Evolutionary conservation across 2,888 invertebrate genomes (phyloP), one percentile per base, ranked within the genome.

Genomic region (Eristalis arbustorum): DNA sequence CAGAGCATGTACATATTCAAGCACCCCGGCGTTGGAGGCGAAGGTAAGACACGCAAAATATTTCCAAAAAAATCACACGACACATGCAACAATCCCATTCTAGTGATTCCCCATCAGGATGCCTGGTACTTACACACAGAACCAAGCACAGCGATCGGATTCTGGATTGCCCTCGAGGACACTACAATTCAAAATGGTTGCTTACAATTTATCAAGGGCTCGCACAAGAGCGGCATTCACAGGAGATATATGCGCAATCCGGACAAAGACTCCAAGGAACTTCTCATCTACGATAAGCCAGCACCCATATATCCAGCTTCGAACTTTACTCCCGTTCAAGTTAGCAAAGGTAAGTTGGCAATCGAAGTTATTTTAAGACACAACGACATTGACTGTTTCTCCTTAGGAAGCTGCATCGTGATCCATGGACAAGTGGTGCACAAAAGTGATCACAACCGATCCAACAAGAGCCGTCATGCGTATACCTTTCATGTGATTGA

Each of bases 1-100:
- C 99, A 99, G 92, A 98, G 98, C 93, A 99, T 99, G 99, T 97
- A 98, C 91, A 99, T 99, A 87, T 99, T 97, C 92, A 99, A 99
- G 94, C 98, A 98, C 93, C 98, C 98, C 0, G 95, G 96, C 22
- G 94, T 97, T 80, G 98, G 98, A 0, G 96, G 98, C 4, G 97
- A 96, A 95, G 97, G 97, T 97, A 93, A 89, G 31, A 23, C 14
- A 14, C 1, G 4, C n/a, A 49, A 2, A 34, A 80, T 23, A 28
- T 23, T n/a, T 13, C 8, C 1, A 3, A 42, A 49, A 25, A 59
- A 49, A 18, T 18, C 18, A 59, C n/a, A 25, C 14, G 4, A 42
- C 11, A 42, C 4, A 42, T n/a, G 4, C 4, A 42, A 1, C 18
- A n/a, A 18, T 25, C 18, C 25, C 28, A 22, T 75, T 88, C 3